Conservation (phyloP, 2,888 invertebrate species). For the Leucophora obtusa region DNA sequence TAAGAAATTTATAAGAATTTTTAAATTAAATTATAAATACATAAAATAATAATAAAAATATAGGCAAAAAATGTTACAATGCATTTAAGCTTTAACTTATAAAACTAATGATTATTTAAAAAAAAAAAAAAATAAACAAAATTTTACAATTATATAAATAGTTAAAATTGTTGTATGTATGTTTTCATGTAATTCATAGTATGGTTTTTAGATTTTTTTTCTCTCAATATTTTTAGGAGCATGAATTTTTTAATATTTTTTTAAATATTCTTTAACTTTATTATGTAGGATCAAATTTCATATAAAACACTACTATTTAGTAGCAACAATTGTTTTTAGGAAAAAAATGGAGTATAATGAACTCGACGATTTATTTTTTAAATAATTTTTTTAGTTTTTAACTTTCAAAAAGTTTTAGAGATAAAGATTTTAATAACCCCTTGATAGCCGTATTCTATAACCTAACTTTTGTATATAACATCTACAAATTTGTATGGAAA, state of each 20-base stretch:
- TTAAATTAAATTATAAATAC: conserved; percentile 53
- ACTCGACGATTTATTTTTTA: too few species aligned
- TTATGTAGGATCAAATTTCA: conserved; percentile 7
- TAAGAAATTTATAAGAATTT: conserved; percentile 38
- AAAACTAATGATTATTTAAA: conserved; percentile 38
- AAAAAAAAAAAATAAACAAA: conserved; percentile 42
- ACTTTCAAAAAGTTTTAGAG: background rate
- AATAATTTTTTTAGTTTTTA: background rate
- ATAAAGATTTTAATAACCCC: too few species aligned
- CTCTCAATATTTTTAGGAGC: conserved; percentile 21
- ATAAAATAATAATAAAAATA: conserved; percentile 43
- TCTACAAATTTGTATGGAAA: too few species aligned
- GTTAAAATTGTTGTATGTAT: conserved; percentile 25
- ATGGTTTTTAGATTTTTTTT: conserved; percentile 9
- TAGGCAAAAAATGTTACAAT: conserved; percentile 59
- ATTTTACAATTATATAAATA: conserved; percentile 54
- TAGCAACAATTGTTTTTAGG: background rate
- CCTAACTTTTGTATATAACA: too few species aligned
- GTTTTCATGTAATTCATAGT: conserved; percentile 27
- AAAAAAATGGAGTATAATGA: background rate
- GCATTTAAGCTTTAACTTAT: conserved; percentile 57
- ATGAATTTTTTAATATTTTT: conserved; percentile 18
- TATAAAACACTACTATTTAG: conserved; percentile 40
- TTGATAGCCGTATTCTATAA: too few species aligned
- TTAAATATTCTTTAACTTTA: conserved; percentile 7